These are phyloP conservation scores for Betta splendens DNA, from an alignment of 2,797 vertebrate species.

Conservation along the genomic window DNA sequence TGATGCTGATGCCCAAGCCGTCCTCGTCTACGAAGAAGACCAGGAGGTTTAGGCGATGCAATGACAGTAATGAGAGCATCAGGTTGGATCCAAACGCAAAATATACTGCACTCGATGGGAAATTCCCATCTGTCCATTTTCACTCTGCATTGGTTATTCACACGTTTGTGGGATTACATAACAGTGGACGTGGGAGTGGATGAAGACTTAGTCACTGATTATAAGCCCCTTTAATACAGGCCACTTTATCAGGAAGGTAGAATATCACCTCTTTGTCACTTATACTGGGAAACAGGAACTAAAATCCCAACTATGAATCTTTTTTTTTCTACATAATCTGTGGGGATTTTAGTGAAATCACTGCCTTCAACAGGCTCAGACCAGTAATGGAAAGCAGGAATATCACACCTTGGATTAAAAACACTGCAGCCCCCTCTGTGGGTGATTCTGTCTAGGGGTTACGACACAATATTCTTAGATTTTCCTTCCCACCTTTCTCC, in stretches of 20 bases:
- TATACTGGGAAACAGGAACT: slow-evolving; percentile 7
- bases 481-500: slow-evolving; percentile 89
- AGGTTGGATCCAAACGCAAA: slow-evolving; percentile 1
- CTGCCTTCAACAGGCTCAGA: background rate
- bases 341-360: slow-evolving; percentile 1
- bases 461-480: slow-evolving; percentile 17
- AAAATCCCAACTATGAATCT: background rate
- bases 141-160: slow-evolving; percentile 55
- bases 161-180: slow-evolving; percentile 46
- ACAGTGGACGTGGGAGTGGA: slow-evolving; percentile 35
- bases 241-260: slow-evolving; percentile 26
- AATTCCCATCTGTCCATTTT: slow-evolving; percentile 36
- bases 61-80: background rate
- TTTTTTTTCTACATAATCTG: slow-evolving; percentile 3
- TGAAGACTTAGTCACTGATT: slow-evolving; percentile 49
- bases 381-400: background rate
- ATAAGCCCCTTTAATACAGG: slow-evolving; percentile 25
- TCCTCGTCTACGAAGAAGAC: slow-evolving; percentile 87
- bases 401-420: slow-evolving; percentile 11
- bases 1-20: slow-evolving; percentile 97
- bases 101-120: slow-evolving; percentile 32
- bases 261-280: slow-evolving; percentile 19
- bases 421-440: slow-evolving; percentile 16
- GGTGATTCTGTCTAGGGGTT: slow-evolving; percentile 42
- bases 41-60: no score